These are phyloP conservation scores for Gastrophysa polygoni DNA, from an alignment of 2,888 invertebrate genomes.

Conservation along the genomic window DNA sequence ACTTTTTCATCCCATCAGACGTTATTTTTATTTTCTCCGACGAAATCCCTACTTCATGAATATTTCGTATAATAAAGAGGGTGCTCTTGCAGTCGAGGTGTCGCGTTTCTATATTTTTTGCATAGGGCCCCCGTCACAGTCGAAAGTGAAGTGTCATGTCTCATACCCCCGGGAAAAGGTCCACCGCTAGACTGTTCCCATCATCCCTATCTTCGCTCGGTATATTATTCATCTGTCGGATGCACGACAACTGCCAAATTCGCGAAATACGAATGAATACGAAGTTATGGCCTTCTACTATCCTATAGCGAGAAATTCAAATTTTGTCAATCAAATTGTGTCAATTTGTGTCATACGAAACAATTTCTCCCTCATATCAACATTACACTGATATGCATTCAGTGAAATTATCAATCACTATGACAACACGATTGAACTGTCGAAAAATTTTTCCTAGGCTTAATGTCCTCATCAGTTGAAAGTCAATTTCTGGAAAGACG, in stretches of 20 bases:
- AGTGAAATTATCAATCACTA: no score
- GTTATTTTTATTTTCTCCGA: slow-evolving; percentile 25
- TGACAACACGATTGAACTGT: no score
- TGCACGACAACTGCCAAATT: slow-evolving; percentile 38
- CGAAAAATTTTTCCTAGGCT: no score
- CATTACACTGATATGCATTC: no score
- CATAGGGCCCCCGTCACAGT: slow-evolving; percentile 47
- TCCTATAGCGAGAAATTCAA: no score
- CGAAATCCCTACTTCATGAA: slow-evolving; percentile 24
- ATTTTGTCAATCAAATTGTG: no score
- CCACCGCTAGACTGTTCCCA: slow-evolving; percentile 38
- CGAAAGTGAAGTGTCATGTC: slow-evolving; percentile 60
- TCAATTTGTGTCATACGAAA: no score
- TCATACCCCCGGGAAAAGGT: slow-evolving; percentile 50
- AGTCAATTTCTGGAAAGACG: no score
- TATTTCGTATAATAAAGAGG: slow-evolving; percentile 33
- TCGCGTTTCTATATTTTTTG: slow-evolving; percentile 56
- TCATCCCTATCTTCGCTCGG: slow-evolving; percentile 40
- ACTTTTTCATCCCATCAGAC: slow-evolving; percentile 26
- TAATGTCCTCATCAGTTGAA: no score
- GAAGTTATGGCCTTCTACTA: slow-evolving; percentile 33
- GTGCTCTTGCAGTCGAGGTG: slow-evolving; percentile 38
- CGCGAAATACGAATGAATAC: slow-evolving; percentile 42
- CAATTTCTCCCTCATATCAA: no score
- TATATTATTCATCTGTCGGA: slow-evolving; percentile 49